Percentiles rank a stretch among this genome's conserved stretches.
Evolutionary conservation across 2,113 vertebrate species (phyloP).

Genomic region (Columba livia): DNA sequence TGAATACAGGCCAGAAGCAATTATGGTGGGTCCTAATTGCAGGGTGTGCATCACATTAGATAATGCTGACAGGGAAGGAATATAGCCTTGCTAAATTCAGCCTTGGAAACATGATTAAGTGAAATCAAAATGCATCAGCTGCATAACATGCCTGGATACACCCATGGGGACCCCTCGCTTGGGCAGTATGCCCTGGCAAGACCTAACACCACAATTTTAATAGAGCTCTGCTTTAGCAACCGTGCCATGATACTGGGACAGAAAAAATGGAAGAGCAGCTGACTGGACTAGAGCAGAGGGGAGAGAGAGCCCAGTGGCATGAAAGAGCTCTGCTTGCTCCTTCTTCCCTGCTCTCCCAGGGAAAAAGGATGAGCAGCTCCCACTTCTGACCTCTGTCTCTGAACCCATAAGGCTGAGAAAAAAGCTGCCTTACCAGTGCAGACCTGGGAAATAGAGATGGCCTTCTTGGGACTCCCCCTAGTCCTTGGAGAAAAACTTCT

Average conservation of each 20-base stretch:
- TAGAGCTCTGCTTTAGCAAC: neutral
- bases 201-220: neutral
- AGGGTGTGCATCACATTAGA: neutral
- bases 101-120: neutral
- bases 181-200: neutral
- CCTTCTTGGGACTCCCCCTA: neutral
- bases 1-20: neutral
- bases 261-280: neutral
- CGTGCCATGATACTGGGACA: neutral
- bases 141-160: rapidly evolving
- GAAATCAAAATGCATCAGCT: neutral
- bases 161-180: neutral
- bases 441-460: neutral
- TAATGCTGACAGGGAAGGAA: neutral
- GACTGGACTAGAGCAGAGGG: neutral
- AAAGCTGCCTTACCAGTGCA: neutral
- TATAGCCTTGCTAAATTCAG: neutral
- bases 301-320: neutral
- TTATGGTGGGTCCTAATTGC: neutral
- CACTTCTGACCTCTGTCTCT: neutral
- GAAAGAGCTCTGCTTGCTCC: neutral
- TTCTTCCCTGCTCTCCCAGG: neutral
- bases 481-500: neutral
- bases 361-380: neutral
- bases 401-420: neutral